phyloP scores from a whole-genome alignment of 2,797 vertebrate species.

The Pipistrellus pipistrellus region DNA sequence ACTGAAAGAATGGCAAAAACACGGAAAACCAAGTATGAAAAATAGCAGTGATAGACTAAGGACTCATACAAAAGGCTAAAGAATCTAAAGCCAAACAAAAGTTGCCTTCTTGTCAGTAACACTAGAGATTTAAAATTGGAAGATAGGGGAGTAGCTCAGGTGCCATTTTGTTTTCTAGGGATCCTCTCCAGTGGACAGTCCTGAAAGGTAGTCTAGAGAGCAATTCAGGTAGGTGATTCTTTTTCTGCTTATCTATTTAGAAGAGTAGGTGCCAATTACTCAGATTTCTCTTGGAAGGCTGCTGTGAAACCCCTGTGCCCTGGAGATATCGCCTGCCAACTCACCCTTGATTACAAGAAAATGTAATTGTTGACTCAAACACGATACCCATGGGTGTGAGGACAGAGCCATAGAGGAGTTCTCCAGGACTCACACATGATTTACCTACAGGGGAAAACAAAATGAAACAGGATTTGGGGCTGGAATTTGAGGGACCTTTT shows the following conservation, averaged over 20 bases:
- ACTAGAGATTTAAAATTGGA: slow-evolving; percentile 33
- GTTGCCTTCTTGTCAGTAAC: background rate
- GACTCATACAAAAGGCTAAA: slow-evolving; percentile 26
- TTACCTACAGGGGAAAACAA: slow-evolving; percentile 71
- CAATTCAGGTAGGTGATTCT: background rate
- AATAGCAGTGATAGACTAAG: background rate
- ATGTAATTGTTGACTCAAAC: slow-evolving; percentile 79
- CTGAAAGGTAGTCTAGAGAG: background rate
- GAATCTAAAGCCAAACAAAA: slow-evolving; percentile 10
- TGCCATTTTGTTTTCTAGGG: background rate
- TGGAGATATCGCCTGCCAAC: slow-evolving; percentile 24
- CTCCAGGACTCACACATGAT: slow-evolving; percentile 75
- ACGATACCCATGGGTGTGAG: background rate
- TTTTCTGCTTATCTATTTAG: background rate
- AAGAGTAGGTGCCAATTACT: background rate
- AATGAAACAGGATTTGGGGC: slow-evolving; percentile 9
- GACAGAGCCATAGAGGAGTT: slow-evolving; percentile 72
- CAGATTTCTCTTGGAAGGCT: background rate
- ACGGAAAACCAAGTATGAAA: background rate
- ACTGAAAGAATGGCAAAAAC: background rate
- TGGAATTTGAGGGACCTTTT: background rate
- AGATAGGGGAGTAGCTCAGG: background rate
- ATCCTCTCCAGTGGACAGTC: background rate
- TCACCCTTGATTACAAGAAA: slow-evolving; percentile 78
- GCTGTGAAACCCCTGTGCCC: background rate